These are phyloP conservation scores for Tadarida brasiliensis DNA, from an alignment of 2,797 vertebrate genomes.

Conservation along the genomic window DNA sequence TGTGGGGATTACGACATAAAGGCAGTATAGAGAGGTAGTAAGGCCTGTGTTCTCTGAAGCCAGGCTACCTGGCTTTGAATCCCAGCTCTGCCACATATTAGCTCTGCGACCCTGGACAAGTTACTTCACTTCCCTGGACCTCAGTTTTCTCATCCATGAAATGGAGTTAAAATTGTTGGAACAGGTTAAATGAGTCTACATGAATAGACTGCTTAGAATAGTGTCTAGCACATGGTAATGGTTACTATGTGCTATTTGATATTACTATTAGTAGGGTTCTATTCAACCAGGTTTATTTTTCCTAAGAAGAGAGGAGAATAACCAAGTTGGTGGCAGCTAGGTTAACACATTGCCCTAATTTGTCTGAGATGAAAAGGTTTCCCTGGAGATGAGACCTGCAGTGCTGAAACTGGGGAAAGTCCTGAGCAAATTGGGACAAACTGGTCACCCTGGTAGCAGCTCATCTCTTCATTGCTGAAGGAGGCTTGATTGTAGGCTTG, in stretches of 20 bases:
- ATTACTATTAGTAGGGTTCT: not conserved
- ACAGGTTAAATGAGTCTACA: not conserved
- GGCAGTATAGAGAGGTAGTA: not conserved
- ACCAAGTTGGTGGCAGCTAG: not conserved
- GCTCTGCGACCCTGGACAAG: not conserved
- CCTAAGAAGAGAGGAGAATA: not conserved
- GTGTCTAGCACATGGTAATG: not conserved
- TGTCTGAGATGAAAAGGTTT: not conserved
- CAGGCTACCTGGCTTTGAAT: not conserved
- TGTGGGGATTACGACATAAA: not conserved
- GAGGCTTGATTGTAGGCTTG: not conserved
- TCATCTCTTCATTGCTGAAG: not conserved
- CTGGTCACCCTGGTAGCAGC: not conserved
- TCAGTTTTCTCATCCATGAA: constrained; percentile 1
- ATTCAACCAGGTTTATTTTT: not conserved
- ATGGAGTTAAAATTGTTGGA: not conserved
- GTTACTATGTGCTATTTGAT: not conserved
- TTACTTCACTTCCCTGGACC: not conserved
- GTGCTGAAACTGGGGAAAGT: not conserved
- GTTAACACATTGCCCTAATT: not conserved
- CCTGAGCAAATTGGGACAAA: not conserved
- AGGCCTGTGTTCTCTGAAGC: not conserved
- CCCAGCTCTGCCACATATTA: not conserved
- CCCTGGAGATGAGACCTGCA: not conserved
- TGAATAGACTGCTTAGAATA: not conserved